Evolutionary conservation across 2,113 vertebrate species (phyloP).

Genomic region (Pseudois nayaur): DNA sequence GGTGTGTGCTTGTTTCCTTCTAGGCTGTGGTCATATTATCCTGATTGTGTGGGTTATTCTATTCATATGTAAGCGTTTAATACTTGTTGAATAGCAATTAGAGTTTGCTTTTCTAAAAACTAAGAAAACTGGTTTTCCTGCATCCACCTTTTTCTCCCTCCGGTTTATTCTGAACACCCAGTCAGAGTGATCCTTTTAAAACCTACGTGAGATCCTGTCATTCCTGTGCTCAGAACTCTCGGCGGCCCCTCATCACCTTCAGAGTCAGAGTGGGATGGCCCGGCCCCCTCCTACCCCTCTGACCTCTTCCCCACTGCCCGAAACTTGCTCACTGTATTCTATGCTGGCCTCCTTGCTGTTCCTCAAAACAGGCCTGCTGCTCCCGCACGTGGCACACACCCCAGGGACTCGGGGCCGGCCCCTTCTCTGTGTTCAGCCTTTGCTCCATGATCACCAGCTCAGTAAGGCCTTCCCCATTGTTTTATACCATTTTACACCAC

Average conservation of each 20-base stretch:
- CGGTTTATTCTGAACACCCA: background rate
- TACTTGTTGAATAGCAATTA: background rate
- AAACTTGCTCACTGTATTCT: too few species aligned
- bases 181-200: background rate
- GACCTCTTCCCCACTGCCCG: background rate
- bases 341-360: background rate
- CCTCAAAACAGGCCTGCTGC: background rate
- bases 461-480: background rate
- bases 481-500: background rate
- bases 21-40: background rate
- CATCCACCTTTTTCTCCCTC: background rate
- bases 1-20: background rate
- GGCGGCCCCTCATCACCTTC: background rate
- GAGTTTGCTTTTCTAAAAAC: background rate
- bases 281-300: fast-evolving
- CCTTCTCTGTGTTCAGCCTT: background rate
- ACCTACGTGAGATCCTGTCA: background rate
- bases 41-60: background rate
- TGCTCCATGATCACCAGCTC: background rate
- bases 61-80: background rate
- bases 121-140: background rate
- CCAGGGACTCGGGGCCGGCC: background rate
- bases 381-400: background rate
- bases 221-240: background rate
- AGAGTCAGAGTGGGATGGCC: background rate